A percentile compares a stretch with the other conserved stretches of the same genome.
Conservation (phyloP, 2,888 invertebrate genomes). For the Harpalus rufipes region DNA sequence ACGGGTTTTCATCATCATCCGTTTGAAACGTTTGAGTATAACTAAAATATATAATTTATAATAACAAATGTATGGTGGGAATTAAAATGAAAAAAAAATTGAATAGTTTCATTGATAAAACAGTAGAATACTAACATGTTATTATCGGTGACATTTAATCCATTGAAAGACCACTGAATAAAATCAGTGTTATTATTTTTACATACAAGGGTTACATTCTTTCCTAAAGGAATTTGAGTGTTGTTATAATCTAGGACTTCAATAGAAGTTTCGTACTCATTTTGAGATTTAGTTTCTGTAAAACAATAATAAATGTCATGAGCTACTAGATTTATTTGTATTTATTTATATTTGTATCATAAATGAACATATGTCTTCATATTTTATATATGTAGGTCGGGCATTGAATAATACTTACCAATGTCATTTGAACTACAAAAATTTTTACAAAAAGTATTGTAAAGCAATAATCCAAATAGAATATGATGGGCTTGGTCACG, state of each 20-base stretch:
- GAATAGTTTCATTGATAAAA: constrained; percentile 13
- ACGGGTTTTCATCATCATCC: constrained; percentile 74
- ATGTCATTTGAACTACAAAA: constrained; percentile 72
- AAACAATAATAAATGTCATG: constrained; percentile 64
- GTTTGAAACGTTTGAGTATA: constrained; percentile 60
- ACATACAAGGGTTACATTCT: constrained; percentile 80
- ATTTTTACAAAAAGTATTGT: constrained; percentile 72
- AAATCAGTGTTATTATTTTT: constrained; percentile 78
- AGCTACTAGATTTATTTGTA: constrained; percentile 69
- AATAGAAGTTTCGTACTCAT: constrained; percentile 74
- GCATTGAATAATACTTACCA: constrained; percentile 72
- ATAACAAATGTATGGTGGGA: background rate
- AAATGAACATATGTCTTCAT: constrained; percentile 32
- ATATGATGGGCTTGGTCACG: constrained; percentile 76
- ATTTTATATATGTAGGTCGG: background rate
- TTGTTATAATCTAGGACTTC: constrained; percentile 74
- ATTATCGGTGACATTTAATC: constrained; percentile 79
- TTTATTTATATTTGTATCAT: constrained; percentile 21
- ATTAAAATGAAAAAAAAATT: background rate
- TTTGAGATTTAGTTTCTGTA: constrained; percentile 68
- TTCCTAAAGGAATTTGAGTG: constrained; percentile 75
- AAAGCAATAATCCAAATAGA: constrained; percentile 73
- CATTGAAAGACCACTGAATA: constrained; percentile 81
- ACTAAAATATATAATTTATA: constrained; percentile 52
- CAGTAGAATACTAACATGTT: constrained; percentile 75